Evolutionary conservation across 2,888 invertebrate genomes (phyloP), one percentile per base, ranked within the genome.

Genomic region (Molanna angustata): DNA sequence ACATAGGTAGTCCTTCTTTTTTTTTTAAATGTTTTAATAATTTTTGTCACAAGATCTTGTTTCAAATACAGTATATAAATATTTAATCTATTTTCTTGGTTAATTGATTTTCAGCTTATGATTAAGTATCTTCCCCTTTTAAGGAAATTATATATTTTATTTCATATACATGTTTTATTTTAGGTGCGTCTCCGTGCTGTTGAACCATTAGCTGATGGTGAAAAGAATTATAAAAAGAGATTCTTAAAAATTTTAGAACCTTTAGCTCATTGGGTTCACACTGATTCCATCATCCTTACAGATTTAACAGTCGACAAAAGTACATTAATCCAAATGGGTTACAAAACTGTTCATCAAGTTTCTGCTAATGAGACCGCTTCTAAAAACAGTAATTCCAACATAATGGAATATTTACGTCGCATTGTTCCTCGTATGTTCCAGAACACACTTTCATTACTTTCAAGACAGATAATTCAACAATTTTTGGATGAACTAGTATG

Each of bases 391-490:
- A 88, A 89, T 63, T 80, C 82, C 0, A 84, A 85, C 49, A 87
- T 93, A 4, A 93, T 94, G 93, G 90, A 92, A 64, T 94, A 93
- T 66, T 70, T 94, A 58, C 75, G 91, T 21, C 80, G 88, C 58
- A 88, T 91, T 48, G 90, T 93, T 2, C 93, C 94, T 0, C 80
- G 91, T 63, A 92, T 93, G 91, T 94, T 93, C 72, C 88, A 92
- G 74, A 92, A 90, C 61, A 92, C 92, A 0, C 69, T 93, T 4
- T 90, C 90, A 7, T 67, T 91, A 59, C 72, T 94, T 0, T 90
- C 89, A 1, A 78, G 90, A 41, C 88, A 88, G 69, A 89, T 92
- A 67, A 91, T 94, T 63, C 94, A 94, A 68, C 91, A 92, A 68
- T 93, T 93, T 69, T 72, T 94, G 59, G 93, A 94, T 67, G 94